phyloP scores from a whole-genome alignment of 2,113 vertebrate genomes.

The Pelobates fuscus region DNA sequence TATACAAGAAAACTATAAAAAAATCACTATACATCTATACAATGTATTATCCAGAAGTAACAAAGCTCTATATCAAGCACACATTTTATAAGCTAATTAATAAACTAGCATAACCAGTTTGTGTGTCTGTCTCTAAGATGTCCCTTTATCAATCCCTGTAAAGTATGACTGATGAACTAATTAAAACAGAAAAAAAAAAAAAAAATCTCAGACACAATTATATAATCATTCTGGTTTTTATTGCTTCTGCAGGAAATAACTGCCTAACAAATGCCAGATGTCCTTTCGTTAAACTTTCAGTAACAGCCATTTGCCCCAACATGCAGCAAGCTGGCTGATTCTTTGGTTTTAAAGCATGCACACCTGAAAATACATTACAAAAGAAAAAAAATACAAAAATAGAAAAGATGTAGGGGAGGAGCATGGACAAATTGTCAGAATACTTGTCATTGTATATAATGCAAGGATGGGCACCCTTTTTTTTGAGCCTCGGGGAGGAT shows the following conservation, averaged over 20 bases:
- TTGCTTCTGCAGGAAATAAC: constrained; percentile 1
- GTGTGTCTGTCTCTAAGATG: neutral
- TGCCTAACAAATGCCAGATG: constrained; percentile 12
- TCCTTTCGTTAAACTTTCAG: constrained; percentile 3
- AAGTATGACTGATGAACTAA: neutral
- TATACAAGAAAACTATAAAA: too few relatives aligned
- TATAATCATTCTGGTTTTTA: neutral
- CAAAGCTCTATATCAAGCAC: too few relatives aligned
- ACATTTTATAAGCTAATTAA: too few relatives aligned
- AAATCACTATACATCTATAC: too few relatives aligned
- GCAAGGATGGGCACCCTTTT: constrained; percentile 15
- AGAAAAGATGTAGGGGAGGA: neutral
- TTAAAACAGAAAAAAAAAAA: neutral
- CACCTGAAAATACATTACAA: constrained; percentile 22
- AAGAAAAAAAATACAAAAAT: constrained; percentile 18
- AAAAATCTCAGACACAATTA: neutral
- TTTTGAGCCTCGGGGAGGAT: constrained; percentile 29
- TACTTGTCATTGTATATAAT: constrained; percentile 37
- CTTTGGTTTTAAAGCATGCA: constrained; percentile 1
- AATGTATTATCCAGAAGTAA: too few relatives aligned
- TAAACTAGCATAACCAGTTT: too few relatives aligned
- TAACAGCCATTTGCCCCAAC: constrained; percentile 15
- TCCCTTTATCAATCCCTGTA: too few relatives aligned
- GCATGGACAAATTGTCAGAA: neutral
- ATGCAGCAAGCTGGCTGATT: constrained; percentile 9